These are phyloP conservation scores for Scalopus aquaticus DNA, from an alignment of 2,113 vertebrate genomes.

Conservation along the genomic window DNA sequence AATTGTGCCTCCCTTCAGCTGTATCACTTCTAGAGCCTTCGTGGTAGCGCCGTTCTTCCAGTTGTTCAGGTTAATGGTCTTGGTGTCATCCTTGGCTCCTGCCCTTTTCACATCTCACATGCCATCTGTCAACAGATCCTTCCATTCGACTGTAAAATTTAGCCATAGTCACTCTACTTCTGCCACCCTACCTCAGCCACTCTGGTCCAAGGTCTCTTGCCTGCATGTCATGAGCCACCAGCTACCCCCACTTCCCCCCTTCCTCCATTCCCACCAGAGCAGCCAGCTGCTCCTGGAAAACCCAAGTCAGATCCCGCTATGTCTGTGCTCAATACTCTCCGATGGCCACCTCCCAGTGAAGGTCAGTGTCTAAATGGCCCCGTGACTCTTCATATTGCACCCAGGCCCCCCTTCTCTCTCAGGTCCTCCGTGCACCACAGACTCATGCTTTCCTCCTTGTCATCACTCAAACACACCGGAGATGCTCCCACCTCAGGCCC, in stretches of 20 bases:
- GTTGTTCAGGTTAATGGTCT: not conserved
- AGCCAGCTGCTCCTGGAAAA: too few species aligned
- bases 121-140: not conserved
- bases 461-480: not conserved
- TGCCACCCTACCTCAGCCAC: not conserved
- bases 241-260: not conserved
- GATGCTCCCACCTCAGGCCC: too few species aligned
- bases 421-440: not conserved
- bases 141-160: not conserved
- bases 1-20: not conserved
- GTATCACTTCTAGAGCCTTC: not conserved
- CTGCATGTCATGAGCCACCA: not conserved
- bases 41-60: not conserved
- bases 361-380: not conserved
- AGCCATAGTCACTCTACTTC: not conserved
- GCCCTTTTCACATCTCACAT: not conserved
- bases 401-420: not conserved
- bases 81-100: not conserved
- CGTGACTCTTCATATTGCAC: not conserved
- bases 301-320: not conserved
- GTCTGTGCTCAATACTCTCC: not conserved
- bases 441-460: not conserved
- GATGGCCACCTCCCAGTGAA: not conserved
- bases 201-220: not conserved
- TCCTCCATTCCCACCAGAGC: not conserved